These are phyloP conservation scores for Eriocheir sinensis DNA, from an alignment of 1,140 invertebrate genomes.

Conservation along the genomic window DNA sequence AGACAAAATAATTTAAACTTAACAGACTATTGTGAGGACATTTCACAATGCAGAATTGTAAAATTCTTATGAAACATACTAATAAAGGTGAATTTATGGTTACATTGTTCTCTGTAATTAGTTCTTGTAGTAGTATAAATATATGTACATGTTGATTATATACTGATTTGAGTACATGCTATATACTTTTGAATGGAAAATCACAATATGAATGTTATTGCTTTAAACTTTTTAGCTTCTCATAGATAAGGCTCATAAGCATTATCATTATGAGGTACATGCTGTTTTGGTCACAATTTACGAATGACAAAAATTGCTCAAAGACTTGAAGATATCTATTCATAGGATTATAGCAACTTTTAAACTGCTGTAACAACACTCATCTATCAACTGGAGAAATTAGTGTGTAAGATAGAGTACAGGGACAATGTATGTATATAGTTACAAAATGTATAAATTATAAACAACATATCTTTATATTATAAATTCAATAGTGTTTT, in stretches of 20 bases:
- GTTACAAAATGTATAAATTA: neutral
- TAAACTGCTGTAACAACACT: neutral
- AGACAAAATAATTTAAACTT: neutral
- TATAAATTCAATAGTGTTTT: neutral
- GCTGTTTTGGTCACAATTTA: neutral
- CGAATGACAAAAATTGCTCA: neutral
- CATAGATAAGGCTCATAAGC: neutral
- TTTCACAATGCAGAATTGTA: neutral
- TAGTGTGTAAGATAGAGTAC: neutral
- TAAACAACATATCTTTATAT: neutral
- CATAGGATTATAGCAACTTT: neutral
- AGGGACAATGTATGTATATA: neutral
- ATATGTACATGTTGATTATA: slow-evolving; percentile 9
- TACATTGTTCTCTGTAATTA: neutral
- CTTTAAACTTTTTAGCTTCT: neutral
- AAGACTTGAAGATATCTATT: neutral
- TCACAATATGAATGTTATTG: neutral
- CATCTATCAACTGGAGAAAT: neutral
- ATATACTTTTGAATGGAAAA: neutral
- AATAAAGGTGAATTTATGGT: neutral
- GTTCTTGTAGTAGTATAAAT: no score
- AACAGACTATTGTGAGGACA: neutral
- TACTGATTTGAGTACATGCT: neutral
- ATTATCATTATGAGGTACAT: neutral
- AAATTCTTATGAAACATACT: neutral